Conservation (phyloP, 1,140 invertebrate species). For the Limonius californicus region DNA sequence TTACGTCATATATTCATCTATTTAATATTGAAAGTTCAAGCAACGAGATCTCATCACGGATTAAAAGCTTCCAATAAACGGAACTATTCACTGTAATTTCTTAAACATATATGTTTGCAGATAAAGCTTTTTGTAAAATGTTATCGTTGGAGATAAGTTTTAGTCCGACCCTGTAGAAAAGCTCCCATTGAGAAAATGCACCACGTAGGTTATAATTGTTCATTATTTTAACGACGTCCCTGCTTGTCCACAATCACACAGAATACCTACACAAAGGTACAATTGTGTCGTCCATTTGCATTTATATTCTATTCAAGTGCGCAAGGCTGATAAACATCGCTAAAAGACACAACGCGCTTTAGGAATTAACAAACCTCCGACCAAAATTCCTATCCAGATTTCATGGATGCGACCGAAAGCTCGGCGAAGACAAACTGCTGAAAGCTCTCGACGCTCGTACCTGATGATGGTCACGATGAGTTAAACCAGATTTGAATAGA, state of each 20-base stretch:
- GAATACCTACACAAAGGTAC: slow-evolving; percentile 42
- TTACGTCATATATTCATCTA: too few relatives aligned
- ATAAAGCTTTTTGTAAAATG: too few relatives aligned
- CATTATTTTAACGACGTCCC: slow-evolving; percentile 44
- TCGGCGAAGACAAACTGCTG: not conserved
- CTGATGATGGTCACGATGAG: slow-evolving; percentile 15
- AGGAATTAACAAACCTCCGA: slow-evolving; percentile 37
- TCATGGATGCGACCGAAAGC: slow-evolving; percentile 8
- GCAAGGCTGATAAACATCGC: slow-evolving; percentile 37
- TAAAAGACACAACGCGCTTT: slow-evolving; percentile 38
- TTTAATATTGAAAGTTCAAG: too few relatives aligned
- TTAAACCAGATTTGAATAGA: slow-evolving; percentile 37
- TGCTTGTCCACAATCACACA: slow-evolving; percentile 36
- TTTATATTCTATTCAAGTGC: slow-evolving; percentile 42
- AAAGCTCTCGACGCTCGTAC: slow-evolving; percentile 16
- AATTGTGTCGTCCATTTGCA: slow-evolving; percentile 45
- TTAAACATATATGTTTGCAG: too few relatives aligned
- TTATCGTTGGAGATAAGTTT: too few relatives aligned
- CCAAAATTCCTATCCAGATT: slow-evolving; percentile 16
- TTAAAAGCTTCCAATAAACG: too few relatives aligned
- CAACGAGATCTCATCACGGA: too few relatives aligned
- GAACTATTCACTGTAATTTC: too few relatives aligned
- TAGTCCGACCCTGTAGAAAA: too few relatives aligned
- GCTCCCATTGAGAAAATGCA: not conserved
- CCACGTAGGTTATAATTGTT: slow-evolving; percentile 40